Evolutionary conservation across 2,888 invertebrate genomes (phyloP).

Genomic region (Kuschelorhynchus macadamiae): DNA sequence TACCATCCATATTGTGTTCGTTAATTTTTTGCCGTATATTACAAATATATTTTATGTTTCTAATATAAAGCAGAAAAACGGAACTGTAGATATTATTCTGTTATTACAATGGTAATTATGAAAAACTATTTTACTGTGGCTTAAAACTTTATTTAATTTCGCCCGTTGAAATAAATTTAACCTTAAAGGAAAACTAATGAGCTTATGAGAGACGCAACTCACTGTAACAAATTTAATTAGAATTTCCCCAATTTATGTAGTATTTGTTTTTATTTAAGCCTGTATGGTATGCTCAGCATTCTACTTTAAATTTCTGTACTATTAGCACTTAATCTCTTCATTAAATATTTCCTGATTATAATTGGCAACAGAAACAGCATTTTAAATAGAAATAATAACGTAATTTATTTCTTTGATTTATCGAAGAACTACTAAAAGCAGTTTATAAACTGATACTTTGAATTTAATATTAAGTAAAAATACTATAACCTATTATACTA

Average conservation of each 20-base stretch:
- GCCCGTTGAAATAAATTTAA: conserved; percentile 24
- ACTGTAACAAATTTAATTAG: conserved; percentile 31
- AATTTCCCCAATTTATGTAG: conserved; percentile 24
- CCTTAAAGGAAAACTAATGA: conserved; percentile 29
- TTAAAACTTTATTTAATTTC: conserved; percentile 18
- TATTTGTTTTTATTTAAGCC: conserved; percentile 31
- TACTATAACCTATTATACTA: too few relatives aligned
- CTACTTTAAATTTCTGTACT: neutral
- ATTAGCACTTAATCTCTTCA: too few relatives aligned
- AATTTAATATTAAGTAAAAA: too few relatives aligned
- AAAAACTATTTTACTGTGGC: too few relatives aligned
- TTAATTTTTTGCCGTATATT: too few relatives aligned
- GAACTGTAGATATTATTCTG: too few relatives aligned
- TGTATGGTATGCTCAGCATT: neutral
- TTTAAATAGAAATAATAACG: neutral
- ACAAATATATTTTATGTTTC: too few relatives aligned
- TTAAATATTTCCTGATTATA: too few relatives aligned
- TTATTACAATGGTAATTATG: too few relatives aligned
- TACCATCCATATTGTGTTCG: too few relatives aligned
- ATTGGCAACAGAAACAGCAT: too few relatives aligned
- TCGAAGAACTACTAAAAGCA: neutral
- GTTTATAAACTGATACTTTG: neutral
- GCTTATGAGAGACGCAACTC: conserved; percentile 23
- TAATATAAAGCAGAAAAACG: too few relatives aligned
- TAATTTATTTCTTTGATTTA: neutral